Evolutionary conservation across 2,797 vertebrate genomes (phyloP), one percentile per base, ranked within the genome.

Genomic region (Smutsia gigantea): DNA sequence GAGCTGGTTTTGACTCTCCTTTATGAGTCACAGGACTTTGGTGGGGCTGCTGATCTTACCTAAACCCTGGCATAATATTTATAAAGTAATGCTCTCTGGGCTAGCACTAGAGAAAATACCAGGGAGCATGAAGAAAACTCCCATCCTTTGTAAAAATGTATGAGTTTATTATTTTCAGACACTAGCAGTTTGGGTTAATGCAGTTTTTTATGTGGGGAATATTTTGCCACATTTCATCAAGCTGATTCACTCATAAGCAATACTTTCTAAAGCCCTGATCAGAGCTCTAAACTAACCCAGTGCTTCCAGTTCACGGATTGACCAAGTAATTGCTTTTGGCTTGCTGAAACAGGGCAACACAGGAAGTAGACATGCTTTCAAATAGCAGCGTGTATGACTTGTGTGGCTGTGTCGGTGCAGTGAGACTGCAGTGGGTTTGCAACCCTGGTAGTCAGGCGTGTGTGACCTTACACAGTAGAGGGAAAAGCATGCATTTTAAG

Each of bases 11-110:
- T 34, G 25, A 49, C 29, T n/a, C 59, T 53, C 6, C 37, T n/a
- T 86, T 9, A 15, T 39, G 31, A 37, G 21, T 3, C 37, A 81
- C 3, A 2, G 17, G 7, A 31, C 23, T 39, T 46, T 55, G 37
- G 49, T 29, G 17, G 29, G 14, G 0, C 12, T 75, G 5, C 7
- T 23, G 4, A 13, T 39, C n/a, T 37, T 69, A 23, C 1, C 34
- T 18, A 34, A 29, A 27, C 49, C 55, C 21, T n/a, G 34, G 7
- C 13, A 5, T 39, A 7, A 42, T 19, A 17, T 34, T 14, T 12
- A 10, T 7, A 19, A 9, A 2, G 0, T 4, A 14, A 46, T 17
- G 2, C 39, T 71, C 19, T 29, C 23, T 23, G 14, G 4, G 23
- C 39, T 23, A n/a, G 13, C 15, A 3, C 18, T 46, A 15, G 25